These are phyloP conservation scores for Hylia prasina DNA, from an alignment of 2,113 vertebrate species.

Conservation along the genomic window DNA sequence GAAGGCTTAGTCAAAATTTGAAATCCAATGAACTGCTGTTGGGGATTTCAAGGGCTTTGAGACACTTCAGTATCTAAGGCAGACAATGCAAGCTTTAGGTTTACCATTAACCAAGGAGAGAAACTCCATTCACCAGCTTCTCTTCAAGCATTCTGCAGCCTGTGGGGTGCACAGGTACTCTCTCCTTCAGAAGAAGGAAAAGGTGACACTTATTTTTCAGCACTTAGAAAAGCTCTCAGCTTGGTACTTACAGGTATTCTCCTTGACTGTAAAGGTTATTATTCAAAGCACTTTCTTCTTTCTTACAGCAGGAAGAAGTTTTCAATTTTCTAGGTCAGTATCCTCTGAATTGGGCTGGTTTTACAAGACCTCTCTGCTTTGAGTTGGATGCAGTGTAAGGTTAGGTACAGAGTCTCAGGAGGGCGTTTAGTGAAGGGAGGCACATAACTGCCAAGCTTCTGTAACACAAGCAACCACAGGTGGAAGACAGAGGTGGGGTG, in stretches of 20 bases:
- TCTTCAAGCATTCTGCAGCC: neutral
- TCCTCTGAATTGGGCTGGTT: neutral
- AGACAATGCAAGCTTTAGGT: neutral
- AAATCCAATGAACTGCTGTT: neutral
- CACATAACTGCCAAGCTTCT: neutral
- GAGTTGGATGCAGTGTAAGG: neutral
- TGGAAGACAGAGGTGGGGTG: neutral
- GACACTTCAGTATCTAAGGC: neutral
- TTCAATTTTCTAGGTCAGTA: neutral
- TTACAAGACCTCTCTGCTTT: neutral
- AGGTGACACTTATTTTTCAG: neutral
- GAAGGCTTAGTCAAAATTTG: neutral
- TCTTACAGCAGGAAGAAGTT: neutral
- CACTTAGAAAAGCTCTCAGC: neutral
- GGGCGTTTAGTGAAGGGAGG: neutral
- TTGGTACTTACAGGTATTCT: neutral
- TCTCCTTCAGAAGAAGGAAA: neutral
- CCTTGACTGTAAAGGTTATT: neutral
- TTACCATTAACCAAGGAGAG: neutral
- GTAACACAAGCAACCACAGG: neutral
- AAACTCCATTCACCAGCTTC: neutral
- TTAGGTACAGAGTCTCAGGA: neutral
- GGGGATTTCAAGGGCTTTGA: neutral
- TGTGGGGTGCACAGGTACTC: neutral
- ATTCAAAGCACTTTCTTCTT: neutral